A percentile compares a stretch with the other conserved stretches of the same genome.
These are phyloP conservation scores for Euschistus heros DNA, from an alignment of 1,140 invertebrate species.

Conservation along the genomic window DNA sequence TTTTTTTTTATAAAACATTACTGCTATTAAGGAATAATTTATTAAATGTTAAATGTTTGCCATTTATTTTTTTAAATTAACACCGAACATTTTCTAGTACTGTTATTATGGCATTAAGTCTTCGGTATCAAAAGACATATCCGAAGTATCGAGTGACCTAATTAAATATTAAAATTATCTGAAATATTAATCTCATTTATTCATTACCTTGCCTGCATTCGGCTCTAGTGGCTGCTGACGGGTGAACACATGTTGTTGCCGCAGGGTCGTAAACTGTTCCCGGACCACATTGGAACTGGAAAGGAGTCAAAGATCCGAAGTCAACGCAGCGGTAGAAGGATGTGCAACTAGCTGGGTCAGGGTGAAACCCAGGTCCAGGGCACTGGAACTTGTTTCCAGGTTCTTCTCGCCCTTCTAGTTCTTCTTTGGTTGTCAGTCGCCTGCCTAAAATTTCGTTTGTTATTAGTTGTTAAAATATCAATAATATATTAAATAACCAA, in stretches of 20 bases:
- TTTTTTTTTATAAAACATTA: too few relatives aligned
- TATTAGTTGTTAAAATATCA: too few relatives aligned
- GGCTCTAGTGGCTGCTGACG: slow-evolving; percentile 45
- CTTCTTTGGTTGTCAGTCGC: background rate
- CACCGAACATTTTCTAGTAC: too few relatives aligned
- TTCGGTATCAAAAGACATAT: too few relatives aligned
- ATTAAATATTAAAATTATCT: background rate
- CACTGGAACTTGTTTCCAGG: slow-evolving; percentile 36
- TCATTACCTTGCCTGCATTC: slow-evolving; percentile 37
- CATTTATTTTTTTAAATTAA: too few relatives aligned
- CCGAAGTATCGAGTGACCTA: too few relatives aligned
- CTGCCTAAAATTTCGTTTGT: background rate
- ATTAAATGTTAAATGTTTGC: too few relatives aligned
- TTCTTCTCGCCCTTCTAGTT: background rate
- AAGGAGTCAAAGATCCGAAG: slow-evolving; percentile 36
- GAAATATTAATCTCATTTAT: background rate
- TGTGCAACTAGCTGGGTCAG: slow-evolving; percentile 43
- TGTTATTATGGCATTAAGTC: too few relatives aligned
- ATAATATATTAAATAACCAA: too few relatives aligned
- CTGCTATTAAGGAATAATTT: too few relatives aligned
- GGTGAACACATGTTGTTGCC: slow-evolving; percentile 53
- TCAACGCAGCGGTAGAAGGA: slow-evolving; percentile 48
- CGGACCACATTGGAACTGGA: slow-evolving; percentile 54
- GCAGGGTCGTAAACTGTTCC: slow-evolving; percentile 59
- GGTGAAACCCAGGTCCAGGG: slow-evolving; percentile 44